These are phyloP conservation scores for Drosophila lowei DNA, from an alignment of 1,140 invertebrate genomes.

Conservation along the genomic window DNA sequence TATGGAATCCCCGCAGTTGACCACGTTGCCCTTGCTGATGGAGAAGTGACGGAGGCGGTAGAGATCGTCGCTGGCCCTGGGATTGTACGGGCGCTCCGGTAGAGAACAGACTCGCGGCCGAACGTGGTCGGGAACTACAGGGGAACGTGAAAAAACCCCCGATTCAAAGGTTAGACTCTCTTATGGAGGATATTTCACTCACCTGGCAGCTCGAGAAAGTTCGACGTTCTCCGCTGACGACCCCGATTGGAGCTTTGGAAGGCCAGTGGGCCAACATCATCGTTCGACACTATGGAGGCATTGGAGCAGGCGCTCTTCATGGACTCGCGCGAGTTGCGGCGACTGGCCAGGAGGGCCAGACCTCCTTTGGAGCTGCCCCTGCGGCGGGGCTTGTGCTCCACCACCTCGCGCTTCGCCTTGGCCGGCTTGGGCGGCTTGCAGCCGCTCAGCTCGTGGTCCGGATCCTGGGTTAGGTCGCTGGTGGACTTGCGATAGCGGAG, in stretches of 20 bases:
- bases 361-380: conserved; percentile 85
- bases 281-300: conserved; percentile 86
- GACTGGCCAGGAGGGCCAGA: conserved; percentile 89
- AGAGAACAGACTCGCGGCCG: conserved; percentile 92
- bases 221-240: conserved; percentile 90
- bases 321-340: conserved; percentile 88
- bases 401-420: conserved; percentile 51
- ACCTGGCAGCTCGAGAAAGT: conserved; percentile 94
- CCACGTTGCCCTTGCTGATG: conserved; percentile 92
- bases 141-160: neutral
- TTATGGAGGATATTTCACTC: conserved; percentile 27
- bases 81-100: conserved; percentile 92
- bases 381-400: conserved; percentile 70
- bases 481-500: conserved; percentile 87
- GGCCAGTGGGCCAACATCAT: conserved; percentile 89
- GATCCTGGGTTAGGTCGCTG: conserved; percentile 88
- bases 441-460: conserved; percentile 67
- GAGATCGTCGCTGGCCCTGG: conserved; percentile 90
- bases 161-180: neutral
- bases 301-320: conserved; percentile 88
- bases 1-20: conserved; percentile 95
- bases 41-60: conserved; percentile 94
- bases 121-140: conserved; percentile 90
- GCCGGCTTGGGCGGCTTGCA: conserved; percentile 59
- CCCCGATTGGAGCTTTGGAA: conserved; percentile 89